Evolutionary conservation across 2,797 vertebrate genomes (phyloP).

Genomic region (Sebastes vulpes): DNA sequence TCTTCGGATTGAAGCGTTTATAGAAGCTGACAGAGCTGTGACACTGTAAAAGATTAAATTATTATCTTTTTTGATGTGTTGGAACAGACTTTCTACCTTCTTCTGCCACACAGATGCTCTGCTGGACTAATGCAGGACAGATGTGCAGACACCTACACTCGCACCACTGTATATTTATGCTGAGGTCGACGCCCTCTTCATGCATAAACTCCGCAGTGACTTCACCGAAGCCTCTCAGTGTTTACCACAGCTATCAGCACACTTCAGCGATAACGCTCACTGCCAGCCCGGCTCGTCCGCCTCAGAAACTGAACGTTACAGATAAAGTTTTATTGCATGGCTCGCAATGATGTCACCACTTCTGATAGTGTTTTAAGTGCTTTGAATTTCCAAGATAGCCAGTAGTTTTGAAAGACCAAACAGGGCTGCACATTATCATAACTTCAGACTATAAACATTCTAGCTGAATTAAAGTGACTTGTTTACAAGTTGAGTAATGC

Average conservation of each 20-base stretch:
- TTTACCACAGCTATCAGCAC: slow-evolving; percentile 58
- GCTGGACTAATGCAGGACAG: slow-evolving; percentile 35
- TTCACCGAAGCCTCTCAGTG: slow-evolving; percentile 42
- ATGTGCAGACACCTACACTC: slow-evolving; percentile 36
- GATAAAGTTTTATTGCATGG: slow-evolving; percentile 64
- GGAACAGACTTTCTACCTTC: background rate
- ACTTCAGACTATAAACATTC: slow-evolving; percentile 59
- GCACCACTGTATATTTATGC: slow-evolving; percentile 13
- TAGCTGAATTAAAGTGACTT: slow-evolving; percentile 44
- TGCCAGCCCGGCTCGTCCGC: background rate
- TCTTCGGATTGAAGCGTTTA: slow-evolving; percentile 12
- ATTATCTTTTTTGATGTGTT: slow-evolving; percentile 3
- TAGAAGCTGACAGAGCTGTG: slow-evolving; percentile 21
- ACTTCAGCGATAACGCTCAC: slow-evolving; percentile 38
- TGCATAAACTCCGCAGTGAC: slow-evolving; percentile 39
- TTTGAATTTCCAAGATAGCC: slow-evolving; percentile 46
- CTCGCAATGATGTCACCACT: slow-evolving; percentile 61
- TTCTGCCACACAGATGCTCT: slow-evolving; percentile 2
- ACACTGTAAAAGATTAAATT: slow-evolving; percentile 1
- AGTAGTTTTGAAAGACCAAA: slow-evolving; percentile 28
- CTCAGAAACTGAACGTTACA: slow-evolving; percentile 17
- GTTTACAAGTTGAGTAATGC: slow-evolving; percentile 59
- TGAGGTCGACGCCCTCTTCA: slow-evolving; percentile 40
- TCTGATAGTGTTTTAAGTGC: slow-evolving; percentile 37
- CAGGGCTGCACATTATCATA: slow-evolving; percentile 31